These are phyloP conservation scores for Xestia ashworthii DNA, from an alignment of 2,888 invertebrate genomes.

Conservation along the genomic window DNA sequence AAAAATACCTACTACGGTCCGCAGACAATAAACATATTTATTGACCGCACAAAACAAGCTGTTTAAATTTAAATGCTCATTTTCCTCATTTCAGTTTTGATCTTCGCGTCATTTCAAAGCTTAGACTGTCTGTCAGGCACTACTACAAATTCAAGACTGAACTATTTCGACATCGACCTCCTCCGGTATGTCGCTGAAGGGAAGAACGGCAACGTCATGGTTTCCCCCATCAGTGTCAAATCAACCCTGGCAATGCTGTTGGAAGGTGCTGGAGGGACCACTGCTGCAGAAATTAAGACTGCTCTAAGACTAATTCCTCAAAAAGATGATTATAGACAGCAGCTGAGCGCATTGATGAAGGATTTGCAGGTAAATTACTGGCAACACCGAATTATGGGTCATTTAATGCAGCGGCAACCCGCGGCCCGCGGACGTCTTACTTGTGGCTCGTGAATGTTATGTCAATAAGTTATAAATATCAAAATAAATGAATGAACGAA, in stretches of 20 bases:
- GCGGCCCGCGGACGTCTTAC: no score
- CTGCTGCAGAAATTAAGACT: slow-evolving; percentile 90
- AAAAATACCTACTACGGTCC: neutral
- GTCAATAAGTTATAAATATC: no score
- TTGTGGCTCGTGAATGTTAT: no score
- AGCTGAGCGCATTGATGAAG: slow-evolving; percentile 75
- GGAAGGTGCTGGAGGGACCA: slow-evolving; percentile 91
- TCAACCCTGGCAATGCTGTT: slow-evolving; percentile 91
- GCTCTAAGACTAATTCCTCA: slow-evolving; percentile 89
- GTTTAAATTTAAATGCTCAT: slow-evolving; percentile 3
- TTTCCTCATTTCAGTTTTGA: slow-evolving; percentile 71
- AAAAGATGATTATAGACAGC: slow-evolving; percentile 79
- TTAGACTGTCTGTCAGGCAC: slow-evolving; percentile 67
- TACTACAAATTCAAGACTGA: slow-evolving; percentile 78
- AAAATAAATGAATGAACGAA: no score
- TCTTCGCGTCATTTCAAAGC: slow-evolving; percentile 69
- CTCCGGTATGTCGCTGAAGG: slow-evolving; percentile 84
- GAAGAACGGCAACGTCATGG: slow-evolving; percentile 89
- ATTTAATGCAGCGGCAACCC: no score
- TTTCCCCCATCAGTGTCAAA: slow-evolving; percentile 93
- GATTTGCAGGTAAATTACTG: slow-evolving; percentile 76
- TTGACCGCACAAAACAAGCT: neutral
- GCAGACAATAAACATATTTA: neutral
- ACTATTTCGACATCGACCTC: slow-evolving; percentile 91
- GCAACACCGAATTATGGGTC: neutral